These are phyloP conservation scores for Corythaeola cristata DNA, from an alignment of 2,113 vertebrate genomes.

Conservation along the genomic window DNA sequence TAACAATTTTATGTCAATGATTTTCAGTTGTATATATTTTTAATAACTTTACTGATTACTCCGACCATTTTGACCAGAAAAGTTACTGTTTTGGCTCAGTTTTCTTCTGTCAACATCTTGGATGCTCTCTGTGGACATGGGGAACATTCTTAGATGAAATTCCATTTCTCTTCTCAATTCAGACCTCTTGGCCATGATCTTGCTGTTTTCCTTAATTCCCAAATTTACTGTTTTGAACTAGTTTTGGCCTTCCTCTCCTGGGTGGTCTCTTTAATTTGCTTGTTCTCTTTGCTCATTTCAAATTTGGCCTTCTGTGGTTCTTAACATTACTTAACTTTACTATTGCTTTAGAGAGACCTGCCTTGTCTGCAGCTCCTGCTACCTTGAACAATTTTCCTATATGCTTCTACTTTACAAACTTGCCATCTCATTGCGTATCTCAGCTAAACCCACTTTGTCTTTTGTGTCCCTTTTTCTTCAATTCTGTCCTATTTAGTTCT, in stretches of 20 bases:
- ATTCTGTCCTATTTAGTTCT: background rate
- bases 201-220: background rate
- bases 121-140: constrained; percentile 1
- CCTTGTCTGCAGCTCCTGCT: constrained; percentile 55
- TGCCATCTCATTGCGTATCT: background rate
- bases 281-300: background rate
- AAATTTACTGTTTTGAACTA: background rate
- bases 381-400: background rate
- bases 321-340: background rate
- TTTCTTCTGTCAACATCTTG: background rate
- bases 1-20: background rate
- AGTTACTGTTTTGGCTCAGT: background rate
- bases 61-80: background rate
- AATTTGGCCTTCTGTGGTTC: constrained; percentile 9
- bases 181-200: constrained; percentile 17
- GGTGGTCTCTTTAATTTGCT: constrained; percentile 20
- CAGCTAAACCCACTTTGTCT: background rate
- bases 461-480: background rate
- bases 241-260: constrained; percentile 19
- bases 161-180: constrained; percentile 53
- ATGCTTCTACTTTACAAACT: background rate
- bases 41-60: background rate
- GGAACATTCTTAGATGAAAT: background rate
- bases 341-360: constrained; percentile 44
- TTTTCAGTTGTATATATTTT: background rate